Evolutionary conservation across 1,140 invertebrate species (phyloP).

Genomic region (Drosophila varians): DNA sequence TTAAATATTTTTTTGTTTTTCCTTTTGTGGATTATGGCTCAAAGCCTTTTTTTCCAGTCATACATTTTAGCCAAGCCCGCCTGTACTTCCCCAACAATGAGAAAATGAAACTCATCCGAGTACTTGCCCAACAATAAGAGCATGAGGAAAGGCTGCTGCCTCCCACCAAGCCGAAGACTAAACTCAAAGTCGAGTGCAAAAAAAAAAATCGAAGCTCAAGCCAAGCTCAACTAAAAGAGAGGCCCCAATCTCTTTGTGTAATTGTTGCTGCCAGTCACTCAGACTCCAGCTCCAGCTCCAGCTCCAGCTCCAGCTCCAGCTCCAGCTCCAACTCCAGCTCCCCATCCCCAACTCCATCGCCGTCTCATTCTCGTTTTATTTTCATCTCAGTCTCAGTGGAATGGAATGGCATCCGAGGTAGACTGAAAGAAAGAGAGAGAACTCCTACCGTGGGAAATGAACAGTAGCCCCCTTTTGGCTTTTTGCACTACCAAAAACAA

Average conservation of each 20-base stretch:
- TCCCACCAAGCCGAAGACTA: conserved; percentile 34
- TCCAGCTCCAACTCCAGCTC: background rate
- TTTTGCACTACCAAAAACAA: conserved; percentile 51
- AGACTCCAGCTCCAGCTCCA: conserved; percentile 25
- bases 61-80: background rate
- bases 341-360: conserved; percentile 4
- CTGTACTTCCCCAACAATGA: conserved; percentile 59
- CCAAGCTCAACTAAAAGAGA: conserved; percentile 30
- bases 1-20: no score
- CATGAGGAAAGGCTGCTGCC: conserved; percentile 35
- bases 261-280: conserved; percentile 46
- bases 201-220: conserved; percentile 20
- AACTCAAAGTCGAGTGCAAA: conserved; percentile 19
- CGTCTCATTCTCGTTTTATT: conserved; percentile 13
- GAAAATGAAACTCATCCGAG: conserved; percentile 77
- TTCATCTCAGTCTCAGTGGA: conserved; percentile 13
- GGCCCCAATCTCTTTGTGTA: conserved; percentile 1
- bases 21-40: no score
- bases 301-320: background rate
- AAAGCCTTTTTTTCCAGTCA: no score
- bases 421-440: conserved; percentile 21
- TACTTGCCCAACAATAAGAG: conserved; percentile 54
- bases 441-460: conserved; percentile 83
- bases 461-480: conserved; percentile 77
- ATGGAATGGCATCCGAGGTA: conserved; percentile 46